Evolutionary conservation across 2,797 vertebrate species (phyloP), one percentile per base, ranked within the genome.

Genomic region (Chelon labrosus): DNA sequence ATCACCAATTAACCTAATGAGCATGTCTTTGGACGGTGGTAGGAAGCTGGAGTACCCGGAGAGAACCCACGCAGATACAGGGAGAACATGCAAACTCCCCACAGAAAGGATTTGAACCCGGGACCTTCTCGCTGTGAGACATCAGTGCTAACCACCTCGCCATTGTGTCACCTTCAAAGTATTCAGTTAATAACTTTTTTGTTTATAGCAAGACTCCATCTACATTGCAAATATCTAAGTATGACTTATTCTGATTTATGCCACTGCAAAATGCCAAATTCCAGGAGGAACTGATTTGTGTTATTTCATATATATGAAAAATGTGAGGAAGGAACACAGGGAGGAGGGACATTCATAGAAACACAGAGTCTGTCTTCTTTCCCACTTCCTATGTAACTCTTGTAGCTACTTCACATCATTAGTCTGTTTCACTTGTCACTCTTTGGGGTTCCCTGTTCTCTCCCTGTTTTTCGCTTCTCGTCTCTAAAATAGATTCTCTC

Each of bases 321-420:
- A 22, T 41, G 50, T 46, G 35, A 42, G 14, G 59, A 72, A 31
- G 54, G 35, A 39, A 55, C 37, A 38, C 9, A 44, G 47, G 31
- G 54, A 14, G 62, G 20, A 38, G 47, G 42, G 37, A 50, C 53
- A 82, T 50, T 68, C 63, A 67, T 27, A 50, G 52, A 65, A 57
- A 47, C 39, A 38, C 14, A 53, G 41, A 57, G 47, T n/a, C 12
- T 56, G 54, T 63, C 65, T 13, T 59, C 44, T 61, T 47, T n/a
- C 13, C 27, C 53, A 50, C 52, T 51, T n/a, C 53, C 27, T 58
- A 49, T 67, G 39, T 47, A 63, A 74, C 55, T 63, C 20, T 50
- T 44, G 55, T 17, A 64, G 70, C 64, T 47, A 10, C 61, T 54
- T 75, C 53, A 61, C 72, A 86, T 86, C 84, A 73, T 83, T 81